These are phyloP conservation scores for Martes martes DNA, from an alignment of 2,113 vertebrate genomes.

Conservation along the genomic window DNA sequence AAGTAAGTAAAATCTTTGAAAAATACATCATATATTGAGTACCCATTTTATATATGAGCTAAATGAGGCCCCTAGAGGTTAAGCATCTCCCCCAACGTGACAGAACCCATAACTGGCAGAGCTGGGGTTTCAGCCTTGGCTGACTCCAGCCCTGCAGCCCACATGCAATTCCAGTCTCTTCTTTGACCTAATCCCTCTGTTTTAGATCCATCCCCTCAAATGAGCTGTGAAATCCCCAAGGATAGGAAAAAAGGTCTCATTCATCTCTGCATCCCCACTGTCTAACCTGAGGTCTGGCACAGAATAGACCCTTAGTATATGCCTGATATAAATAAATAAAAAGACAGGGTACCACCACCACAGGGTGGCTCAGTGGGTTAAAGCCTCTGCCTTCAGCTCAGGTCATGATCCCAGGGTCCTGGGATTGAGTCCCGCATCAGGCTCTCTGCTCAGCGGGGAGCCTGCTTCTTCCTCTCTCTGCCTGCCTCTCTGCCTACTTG, in stretches of 20 bases:
- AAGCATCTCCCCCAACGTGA: background rate
- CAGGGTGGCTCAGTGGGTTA: no score
- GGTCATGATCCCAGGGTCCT: no score
- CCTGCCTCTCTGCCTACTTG: no score
- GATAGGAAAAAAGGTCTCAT: background rate
- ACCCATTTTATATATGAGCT: background rate
- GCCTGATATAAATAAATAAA: background rate
- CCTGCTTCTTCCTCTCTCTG: no score
- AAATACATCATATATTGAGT: background rate
- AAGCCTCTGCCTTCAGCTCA: no score
- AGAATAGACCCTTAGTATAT: background rate
- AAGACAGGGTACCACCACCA: no score
- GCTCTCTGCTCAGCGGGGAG: no score
- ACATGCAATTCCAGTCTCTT: background rate
- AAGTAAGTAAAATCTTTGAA: no score
- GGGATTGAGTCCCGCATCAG: fast-evolving
- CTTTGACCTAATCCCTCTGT: background rate
- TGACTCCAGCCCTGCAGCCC: background rate
- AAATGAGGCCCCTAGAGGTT: background rate
- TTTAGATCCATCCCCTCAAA: background rate
- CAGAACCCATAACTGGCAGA: background rate
- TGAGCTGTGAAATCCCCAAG: background rate
- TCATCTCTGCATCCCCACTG: background rate
- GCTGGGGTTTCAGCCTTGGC: background rate
- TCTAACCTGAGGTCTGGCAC: background rate